phyloP scores from a whole-genome alignment of 2,888 invertebrate species.

The Hofmannophila pseudospretella region DNA sequence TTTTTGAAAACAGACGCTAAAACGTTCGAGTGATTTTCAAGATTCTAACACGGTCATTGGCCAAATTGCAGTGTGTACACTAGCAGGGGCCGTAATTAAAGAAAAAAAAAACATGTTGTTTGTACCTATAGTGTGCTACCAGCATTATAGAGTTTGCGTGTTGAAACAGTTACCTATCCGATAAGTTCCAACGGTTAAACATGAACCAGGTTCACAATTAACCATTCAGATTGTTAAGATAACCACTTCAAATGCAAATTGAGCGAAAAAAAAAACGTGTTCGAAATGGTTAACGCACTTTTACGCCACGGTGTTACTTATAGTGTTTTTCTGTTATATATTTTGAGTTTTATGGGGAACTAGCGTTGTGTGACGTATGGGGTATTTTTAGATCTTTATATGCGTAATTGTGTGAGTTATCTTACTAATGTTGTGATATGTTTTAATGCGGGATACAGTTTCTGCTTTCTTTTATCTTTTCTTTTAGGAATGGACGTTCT shows the following conservation, averaged over 20 bases:
- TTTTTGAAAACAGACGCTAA: too few species aligned
- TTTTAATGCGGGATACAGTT: background rate
- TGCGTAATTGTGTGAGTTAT: background rate
- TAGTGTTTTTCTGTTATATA: background rate
- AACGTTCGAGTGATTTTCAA: too few species aligned
- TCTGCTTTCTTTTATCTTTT: too few species aligned
- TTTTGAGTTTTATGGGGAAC: conserved; percentile 8
- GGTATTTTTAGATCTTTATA: background rate
- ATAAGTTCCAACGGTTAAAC: conserved; percentile 55
- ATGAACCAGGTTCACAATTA: conserved; percentile 59
- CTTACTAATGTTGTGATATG: background rate
- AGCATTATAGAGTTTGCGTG: conserved; percentile 43
- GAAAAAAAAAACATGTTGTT: too few species aligned
- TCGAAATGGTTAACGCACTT: conserved; percentile 17
- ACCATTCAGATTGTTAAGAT: conserved; percentile 57
- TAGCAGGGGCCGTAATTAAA: too few species aligned
- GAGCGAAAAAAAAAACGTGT: conserved; percentile 30
- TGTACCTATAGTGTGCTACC: background rate
- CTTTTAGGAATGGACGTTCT: too few species aligned
- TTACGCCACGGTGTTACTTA: conserved; percentile 8
- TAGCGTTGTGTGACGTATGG: conserved; percentile 4
- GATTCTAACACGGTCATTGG: too few species aligned
- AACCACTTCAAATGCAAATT: conserved; percentile 58
- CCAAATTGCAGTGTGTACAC: too few species aligned
- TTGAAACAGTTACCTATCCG: conserved; percentile 51